Conservation (phyloP, 2,888 invertebrate species). For the Habroteleia sp. region DNA sequence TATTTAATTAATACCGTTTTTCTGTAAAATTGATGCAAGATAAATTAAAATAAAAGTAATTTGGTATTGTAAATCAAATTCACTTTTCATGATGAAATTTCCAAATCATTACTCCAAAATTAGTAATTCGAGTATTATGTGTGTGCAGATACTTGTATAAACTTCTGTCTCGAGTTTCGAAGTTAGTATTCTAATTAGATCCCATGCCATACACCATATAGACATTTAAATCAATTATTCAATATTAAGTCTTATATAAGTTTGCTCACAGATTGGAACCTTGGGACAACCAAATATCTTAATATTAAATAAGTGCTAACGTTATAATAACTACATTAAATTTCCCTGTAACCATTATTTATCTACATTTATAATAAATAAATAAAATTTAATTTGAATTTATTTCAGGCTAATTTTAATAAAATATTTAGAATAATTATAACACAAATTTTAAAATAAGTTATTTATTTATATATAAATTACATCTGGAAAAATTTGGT, state of each 20-base stretch:
- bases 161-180: conserved; percentile 8
- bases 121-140: conserved; percentile 13
- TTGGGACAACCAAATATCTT: conserved; percentile 4
- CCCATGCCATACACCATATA: conserved; percentile 21
- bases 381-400: no score
- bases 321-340: not conserved
- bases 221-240: conserved; percentile 19
- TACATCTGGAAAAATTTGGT: no score
- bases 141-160: not conserved
- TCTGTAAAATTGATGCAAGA: no score
- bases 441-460: no score
- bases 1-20: no score
- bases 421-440: no score
- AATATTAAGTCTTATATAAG: conserved; percentile 16
- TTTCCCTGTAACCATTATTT: no score
- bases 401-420: no score
- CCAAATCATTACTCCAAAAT: conserved; percentile 9
- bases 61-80: no score
- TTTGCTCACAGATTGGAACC: conserved; percentile 9
- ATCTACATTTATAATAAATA: no score
- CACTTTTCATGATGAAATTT: not conserved
- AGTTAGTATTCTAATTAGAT: conserved; percentile 20
- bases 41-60: no score
- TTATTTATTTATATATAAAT: no score
- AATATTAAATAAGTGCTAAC: not conserved